Evolutionary conservation across 1,140 invertebrate genomes (phyloP).

Genomic region (Lordiphosa collinella): DNA sequence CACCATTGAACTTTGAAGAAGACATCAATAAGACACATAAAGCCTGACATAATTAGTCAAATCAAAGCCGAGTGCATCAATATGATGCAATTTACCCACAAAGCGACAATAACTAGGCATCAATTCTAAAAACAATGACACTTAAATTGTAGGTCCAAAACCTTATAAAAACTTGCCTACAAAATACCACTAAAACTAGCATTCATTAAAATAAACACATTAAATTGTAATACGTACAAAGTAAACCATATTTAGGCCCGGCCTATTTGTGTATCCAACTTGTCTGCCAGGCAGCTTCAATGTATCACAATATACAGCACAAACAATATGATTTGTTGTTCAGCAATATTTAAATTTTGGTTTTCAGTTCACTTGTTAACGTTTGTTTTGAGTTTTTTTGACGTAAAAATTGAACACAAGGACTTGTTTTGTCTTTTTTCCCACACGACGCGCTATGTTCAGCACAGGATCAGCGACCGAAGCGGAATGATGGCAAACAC

Average conservation of each 20-base stretch:
- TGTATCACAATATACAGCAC: constrained; percentile 16
- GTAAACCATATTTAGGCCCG: constrained; percentile 78
- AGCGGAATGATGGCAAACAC: constrained; percentile 72
- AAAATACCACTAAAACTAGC: too few species aligned
- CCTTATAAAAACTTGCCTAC: too few species aligned
- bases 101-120: too few species aligned
- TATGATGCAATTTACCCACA: too few species aligned
- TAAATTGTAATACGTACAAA: constrained; percentile 67
- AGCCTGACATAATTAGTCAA: too few species aligned
- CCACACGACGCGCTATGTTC: constrained; percentile 48
- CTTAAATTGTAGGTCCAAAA: too few species aligned
- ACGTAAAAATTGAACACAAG: constrained; percentile 14
- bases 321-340: neutral
- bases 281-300: constrained; percentile 32
- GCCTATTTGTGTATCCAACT: constrained; percentile 65
- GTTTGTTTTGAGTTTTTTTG: constrained; percentile 16
- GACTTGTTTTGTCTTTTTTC: neutral
- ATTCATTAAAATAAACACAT: neutral
- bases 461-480: constrained; percentile 69
- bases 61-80: neutral
- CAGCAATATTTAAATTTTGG: neutral
- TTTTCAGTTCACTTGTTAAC: constrained; percentile 10
- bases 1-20: neutral
- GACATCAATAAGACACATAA: neutral
- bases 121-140: too few species aligned